Conservation (phyloP, 2,797 vertebrate genomes). For the Pitangus sulphuratus region DNA sequence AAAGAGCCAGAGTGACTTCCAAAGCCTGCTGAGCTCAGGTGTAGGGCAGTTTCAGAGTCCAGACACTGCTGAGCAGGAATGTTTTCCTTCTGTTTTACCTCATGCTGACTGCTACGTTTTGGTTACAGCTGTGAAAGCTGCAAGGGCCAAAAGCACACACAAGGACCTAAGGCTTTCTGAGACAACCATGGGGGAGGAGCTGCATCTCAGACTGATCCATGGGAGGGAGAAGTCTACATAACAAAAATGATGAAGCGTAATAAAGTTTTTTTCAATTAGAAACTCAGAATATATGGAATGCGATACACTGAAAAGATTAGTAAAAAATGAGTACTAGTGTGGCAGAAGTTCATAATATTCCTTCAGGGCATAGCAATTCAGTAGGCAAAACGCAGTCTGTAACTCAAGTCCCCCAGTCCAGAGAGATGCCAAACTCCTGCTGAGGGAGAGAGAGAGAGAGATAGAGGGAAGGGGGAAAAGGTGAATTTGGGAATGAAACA, state of each 20-base stretch:
- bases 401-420: neutral
- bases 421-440: neutral
- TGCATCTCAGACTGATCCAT: neutral
- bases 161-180: neutral
- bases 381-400: neutral
- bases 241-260: neutral
- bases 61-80: neutral
- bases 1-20: neutral
- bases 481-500: neutral
- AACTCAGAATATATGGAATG: neutral
- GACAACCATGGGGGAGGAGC: fast-evolving
- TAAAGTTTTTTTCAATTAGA: neutral
- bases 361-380: neutral
- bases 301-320: neutral
- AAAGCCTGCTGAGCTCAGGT: neutral
- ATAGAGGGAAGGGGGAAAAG: neutral
- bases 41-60: neutral
- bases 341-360: neutral
- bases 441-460: neutral
- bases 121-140: neutral
- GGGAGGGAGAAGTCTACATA: neutral
- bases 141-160: neutral
- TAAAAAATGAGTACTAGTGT: neutral
- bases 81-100: neutral
- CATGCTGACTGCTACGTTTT: neutral